phyloP scores from a whole-genome alignment of 1,140 invertebrate species.

The Euglossa dilemma region DNA sequence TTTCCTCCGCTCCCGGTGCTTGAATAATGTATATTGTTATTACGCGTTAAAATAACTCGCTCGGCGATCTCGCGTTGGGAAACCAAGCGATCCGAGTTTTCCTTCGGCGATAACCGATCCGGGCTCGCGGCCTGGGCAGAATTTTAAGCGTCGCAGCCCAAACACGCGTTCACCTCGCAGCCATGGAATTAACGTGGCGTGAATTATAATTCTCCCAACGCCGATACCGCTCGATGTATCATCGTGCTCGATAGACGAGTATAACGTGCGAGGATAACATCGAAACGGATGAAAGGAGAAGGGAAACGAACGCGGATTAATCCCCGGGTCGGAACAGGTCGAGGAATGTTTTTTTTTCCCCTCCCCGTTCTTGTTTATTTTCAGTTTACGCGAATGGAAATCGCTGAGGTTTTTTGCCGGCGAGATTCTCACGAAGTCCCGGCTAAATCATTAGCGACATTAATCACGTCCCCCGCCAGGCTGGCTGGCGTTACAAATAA shows the following conservation, averaged over 20 bases:
- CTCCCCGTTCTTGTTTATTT: not conserved
- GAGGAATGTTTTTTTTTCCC: no score
- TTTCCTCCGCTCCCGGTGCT: not conserved
- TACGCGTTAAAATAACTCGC: slow-evolving; percentile 2
- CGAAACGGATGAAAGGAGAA: not conserved
- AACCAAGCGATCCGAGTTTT: slow-evolving; percentile 1
- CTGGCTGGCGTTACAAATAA: slow-evolving; percentile 48
- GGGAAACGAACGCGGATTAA: not conserved
- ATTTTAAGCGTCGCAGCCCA: not conserved
- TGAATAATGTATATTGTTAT: slow-evolving; percentile 5
- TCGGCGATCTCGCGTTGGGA: not conserved
- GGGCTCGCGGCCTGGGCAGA: no score
- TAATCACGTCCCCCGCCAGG: not conserved
- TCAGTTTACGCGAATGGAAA: not conserved
- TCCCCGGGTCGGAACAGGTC: no score
- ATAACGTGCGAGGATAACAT: not conserved
- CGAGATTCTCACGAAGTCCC: not conserved
- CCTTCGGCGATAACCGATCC: not conserved
- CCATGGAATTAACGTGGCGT: not conserved
- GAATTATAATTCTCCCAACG: slow-evolving; percentile 7
- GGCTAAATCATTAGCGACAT: slow-evolving; percentile 29
- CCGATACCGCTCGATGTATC: not conserved
- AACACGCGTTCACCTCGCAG: not conserved
- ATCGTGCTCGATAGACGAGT: not conserved
- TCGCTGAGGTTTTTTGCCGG: not conserved